Percentiles rank a stretch among this genome's conserved stretches.
Conservation (phyloP, 2,888 invertebrate species). For the Drosophila longiperda region DNA sequence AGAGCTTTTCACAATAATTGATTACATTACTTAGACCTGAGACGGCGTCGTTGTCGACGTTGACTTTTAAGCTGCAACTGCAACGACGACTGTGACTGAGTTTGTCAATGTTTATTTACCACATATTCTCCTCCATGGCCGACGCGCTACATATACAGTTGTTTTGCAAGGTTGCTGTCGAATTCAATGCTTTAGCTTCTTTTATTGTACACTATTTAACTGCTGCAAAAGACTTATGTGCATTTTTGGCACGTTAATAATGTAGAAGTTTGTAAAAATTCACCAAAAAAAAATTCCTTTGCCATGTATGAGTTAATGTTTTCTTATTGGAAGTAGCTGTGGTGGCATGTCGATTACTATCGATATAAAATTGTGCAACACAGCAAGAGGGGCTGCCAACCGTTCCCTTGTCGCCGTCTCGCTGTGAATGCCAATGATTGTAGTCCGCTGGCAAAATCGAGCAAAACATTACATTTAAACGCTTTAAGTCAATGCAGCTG, state of each 20-base stretch:
- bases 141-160: constrained; percentile 35
- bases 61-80: constrained; percentile 3
- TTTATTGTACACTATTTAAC: constrained; percentile 36
- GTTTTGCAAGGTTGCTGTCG: constrained; percentile 6
- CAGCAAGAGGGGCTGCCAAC: constrained; percentile 31
- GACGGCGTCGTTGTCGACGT: constrained; percentile 23
- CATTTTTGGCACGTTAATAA: constrained; percentile 49
- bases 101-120: constrained; percentile 72
- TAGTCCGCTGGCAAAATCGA: constrained; percentile 56
- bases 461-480: constrained; percentile 58
- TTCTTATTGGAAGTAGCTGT: constrained; percentile 44
- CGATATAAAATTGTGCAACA: constrained; percentile 25
- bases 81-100: not conserved
- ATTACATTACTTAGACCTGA: constrained; percentile 19
- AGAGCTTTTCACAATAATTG: constrained; percentile 34
- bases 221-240: constrained; percentile 12
- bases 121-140: constrained; percentile 84
- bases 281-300: constrained; percentile 46
- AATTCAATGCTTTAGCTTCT: constrained; percentile 7
- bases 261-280: constrained; percentile 37
- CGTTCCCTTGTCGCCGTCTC: constrained; percentile 11
- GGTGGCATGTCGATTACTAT: constrained; percentile 34
- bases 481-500: constrained; percentile 35
- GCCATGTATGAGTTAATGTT: constrained; percentile 51
- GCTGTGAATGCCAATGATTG: constrained; percentile 37